These are phyloP conservation scores for Hypanus sabinus DNA, from an alignment of 2,113 vertebrate species.

Conservation along the genomic window DNA sequence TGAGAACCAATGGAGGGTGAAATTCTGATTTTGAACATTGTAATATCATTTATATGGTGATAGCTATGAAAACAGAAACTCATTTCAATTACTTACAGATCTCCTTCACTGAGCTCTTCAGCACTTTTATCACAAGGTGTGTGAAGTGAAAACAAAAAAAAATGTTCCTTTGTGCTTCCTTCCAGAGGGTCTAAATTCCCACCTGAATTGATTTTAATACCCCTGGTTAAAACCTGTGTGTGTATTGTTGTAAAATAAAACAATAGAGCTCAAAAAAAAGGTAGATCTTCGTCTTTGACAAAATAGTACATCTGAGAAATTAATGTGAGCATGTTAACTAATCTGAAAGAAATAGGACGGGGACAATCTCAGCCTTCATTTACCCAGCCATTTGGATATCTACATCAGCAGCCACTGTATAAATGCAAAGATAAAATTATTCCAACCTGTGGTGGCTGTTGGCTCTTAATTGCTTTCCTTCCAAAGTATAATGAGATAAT, in stretches of 20 bases:
- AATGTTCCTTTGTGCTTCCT: background rate
- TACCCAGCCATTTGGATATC: background rate
- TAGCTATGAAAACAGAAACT: background rate
- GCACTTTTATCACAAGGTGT: background rate
- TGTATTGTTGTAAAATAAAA: background rate
- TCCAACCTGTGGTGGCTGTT: background rate
- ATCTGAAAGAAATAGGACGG: background rate
- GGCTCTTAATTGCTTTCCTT: background rate
- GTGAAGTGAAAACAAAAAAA: background rate
- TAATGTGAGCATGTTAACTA: background rate
- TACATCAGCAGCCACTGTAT: too few species aligned
- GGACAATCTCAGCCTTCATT: too few species aligned
- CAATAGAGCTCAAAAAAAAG: background rate
- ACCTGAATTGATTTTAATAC: background rate
- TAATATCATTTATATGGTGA: background rate
- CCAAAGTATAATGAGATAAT: background rate
- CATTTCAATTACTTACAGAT: conserved; percentile 7
- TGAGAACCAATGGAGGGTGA: background rate
- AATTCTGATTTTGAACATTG: conserved; percentile 20
- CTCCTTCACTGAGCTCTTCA: background rate
- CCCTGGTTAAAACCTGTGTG: background rate
- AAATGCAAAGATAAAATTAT: background rate
- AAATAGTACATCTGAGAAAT: background rate
- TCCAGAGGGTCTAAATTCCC: background rate
- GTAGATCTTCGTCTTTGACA: background rate